Percentiles rank a stretch among this genome's conserved stretches.
phyloP scores from a whole-genome alignment of 2,797 vertebrate genomes.

The Ataeniobius toweri region DNA sequence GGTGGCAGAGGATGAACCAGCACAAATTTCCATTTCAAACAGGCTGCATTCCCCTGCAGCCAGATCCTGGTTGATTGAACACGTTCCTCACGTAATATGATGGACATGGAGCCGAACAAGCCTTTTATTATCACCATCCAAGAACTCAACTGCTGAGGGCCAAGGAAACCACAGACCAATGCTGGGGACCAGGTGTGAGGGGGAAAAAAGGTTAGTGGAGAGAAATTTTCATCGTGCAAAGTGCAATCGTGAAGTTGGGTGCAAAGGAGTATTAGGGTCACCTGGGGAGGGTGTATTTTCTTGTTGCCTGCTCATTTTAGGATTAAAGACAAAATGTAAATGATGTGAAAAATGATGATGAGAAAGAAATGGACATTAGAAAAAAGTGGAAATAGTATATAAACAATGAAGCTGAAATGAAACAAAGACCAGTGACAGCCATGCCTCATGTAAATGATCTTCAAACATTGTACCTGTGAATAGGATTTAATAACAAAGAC shows the following conservation, averaged over 20 bases:
- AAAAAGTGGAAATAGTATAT: conserved; percentile 8
- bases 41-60: conserved; percentile 67
- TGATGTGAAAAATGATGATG: background rate
- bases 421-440: background rate
- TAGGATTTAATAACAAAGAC: background rate
- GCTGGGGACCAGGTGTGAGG: conserved; percentile 56
- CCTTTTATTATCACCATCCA: conserved; percentile 66
- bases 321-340: no score
- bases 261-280: background rate
- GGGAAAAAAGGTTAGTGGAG: background rate
- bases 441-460: background rate
- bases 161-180: conserved; percentile 55
- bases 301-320: background rate
- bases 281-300: background rate
- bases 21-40: conserved; percentile 83
- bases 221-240: conserved; percentile 1
- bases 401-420: background rate
- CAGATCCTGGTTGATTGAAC: conserved; percentile 75
- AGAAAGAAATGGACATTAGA: background rate
- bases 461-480: background rate
- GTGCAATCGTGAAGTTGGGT: conserved; percentile 4
- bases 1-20: conserved; percentile 67
- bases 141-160: conserved; percentile 47
- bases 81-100: conserved; percentile 76
- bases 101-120: conserved; percentile 82